A percentile compares a stretch with the other conserved stretches of the same genome.
Evolutionary conservation across 2,888 invertebrate species (phyloP).

Genomic region (Sphinx pinastri): DNA sequence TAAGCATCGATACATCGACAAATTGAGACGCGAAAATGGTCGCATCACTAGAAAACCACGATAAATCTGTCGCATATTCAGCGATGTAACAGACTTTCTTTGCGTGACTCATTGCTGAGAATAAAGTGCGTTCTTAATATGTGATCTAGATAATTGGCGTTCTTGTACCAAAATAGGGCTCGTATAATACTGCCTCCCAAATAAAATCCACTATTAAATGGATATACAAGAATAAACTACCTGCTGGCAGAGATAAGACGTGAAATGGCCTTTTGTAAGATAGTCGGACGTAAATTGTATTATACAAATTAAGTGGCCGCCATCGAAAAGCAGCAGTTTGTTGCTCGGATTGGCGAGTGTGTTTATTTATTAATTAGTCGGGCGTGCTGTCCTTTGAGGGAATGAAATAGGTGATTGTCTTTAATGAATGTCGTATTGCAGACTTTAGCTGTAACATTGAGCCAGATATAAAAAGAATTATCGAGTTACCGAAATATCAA

Average conservation of each 20-base stretch:
- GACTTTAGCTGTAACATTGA: no score
- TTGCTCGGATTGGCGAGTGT: constrained; percentile 10
- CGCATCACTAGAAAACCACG: constrained; percentile 67
- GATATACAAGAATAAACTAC: constrained; percentile 20
- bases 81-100: constrained; percentile 82
- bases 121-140: constrained; percentile 80
- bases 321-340: constrained; percentile 6
- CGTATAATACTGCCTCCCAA: constrained; percentile 53
- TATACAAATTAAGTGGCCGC: constrained; percentile 15
- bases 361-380: constrained; percentile 11
- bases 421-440: neutral
- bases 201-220: constrained; percentile 34
- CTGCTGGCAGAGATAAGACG: constrained; percentile 19
- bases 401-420: no score
- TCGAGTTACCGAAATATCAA: no score
- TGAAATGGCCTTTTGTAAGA: constrained; percentile 23
- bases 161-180: constrained; percentile 73
- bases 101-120: constrained; percentile 79
- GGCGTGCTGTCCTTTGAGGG: neutral
- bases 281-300: constrained; percentile 25
- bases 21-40: neutral
- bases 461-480: no score
- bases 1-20: constrained; percentile 5
- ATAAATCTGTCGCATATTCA: constrained; percentile 84
- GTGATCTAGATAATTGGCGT: constrained; percentile 80